A percentile compares a stretch with the other conserved stretches of the same genome.
Conservation (phyloP, 1,140 invertebrate genomes). For the Cherax destructor region DNA sequence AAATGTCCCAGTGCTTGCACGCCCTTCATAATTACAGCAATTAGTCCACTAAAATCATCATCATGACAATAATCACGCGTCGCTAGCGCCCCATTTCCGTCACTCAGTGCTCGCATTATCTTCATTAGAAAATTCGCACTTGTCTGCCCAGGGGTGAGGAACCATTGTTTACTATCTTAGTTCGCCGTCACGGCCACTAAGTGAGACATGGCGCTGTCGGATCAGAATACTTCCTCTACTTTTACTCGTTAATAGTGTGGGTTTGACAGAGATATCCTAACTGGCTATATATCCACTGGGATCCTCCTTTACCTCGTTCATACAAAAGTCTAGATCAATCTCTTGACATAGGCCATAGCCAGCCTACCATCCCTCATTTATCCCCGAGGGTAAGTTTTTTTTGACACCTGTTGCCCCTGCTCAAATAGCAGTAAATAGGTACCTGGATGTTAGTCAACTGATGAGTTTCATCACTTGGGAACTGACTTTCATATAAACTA, state of each 20-base stretch:
- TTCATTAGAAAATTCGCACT: constrained; percentile 54
- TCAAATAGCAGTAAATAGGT: too few relatives aligned
- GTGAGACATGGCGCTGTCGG: background rate
- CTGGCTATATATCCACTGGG: too few relatives aligned
- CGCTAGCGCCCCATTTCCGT: constrained; percentile 39
- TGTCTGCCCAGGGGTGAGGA: background rate
- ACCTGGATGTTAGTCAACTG: too few relatives aligned
- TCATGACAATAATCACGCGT: constrained; percentile 35
- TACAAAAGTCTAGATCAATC: too few relatives aligned
- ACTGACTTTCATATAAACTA: too few relatives aligned
- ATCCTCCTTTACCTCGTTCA: too few relatives aligned
- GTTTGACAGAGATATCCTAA: too few relatives aligned
- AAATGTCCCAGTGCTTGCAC: background rate
- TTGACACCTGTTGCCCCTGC: too few relatives aligned
- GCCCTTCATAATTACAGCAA: constrained; percentile 36
- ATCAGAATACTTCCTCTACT: background rate
- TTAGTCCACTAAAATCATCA: constrained; percentile 55
- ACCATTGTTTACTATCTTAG: constrained; percentile 23
- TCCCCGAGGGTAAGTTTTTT: too few relatives aligned
- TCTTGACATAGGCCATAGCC: background rate
- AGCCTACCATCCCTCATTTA: background rate
- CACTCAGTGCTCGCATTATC: constrained; percentile 48
- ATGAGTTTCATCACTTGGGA: too few relatives aligned
- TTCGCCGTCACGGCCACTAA: background rate
- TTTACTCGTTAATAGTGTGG: too few relatives aligned